Evolutionary conservation across 2,888 invertebrate genomes (phyloP), one percentile per base, ranked within the genome.

Genomic region (Philonicus albiceps): DNA sequence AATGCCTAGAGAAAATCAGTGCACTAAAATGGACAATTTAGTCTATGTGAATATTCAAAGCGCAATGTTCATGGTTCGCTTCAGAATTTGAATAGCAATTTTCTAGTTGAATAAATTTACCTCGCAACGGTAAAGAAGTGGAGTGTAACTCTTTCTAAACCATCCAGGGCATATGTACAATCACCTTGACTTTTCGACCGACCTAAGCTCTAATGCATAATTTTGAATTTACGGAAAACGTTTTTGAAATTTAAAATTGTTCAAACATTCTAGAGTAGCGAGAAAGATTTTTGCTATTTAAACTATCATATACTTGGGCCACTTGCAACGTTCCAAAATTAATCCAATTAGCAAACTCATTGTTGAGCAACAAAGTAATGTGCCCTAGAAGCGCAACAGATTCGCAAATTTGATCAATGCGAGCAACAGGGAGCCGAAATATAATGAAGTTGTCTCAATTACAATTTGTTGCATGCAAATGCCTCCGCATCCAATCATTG

Each of bases 391-490:
- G 64, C 64, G 22, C 64, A 22, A 64, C 64, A 64, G 27, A 64
- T 64, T 40, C 8, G 19, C 8, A 76, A 76, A 40, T 11, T 76
- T 11, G 30, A 74, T 30, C 34, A 34, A 34, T 13, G 13, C 27
- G 6, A 22, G 37, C 40, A 76, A 76, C 22, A 76, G 22, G 1
- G 64, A 64, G 22, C 27, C 64, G 27, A 22, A 22, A 22, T 11
- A 27, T 64, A 27, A 64, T 27, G 27, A 76, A 40, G 11, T 27
- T 43, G 11, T 22, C 37, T 22, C 27, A 13, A 78, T 49, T 78
- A 78, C 43, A 78, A 49, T 78, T 43, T 49, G 78, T 78, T 78
- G 43, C 49, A 78, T 78, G 78, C 78, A 78, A 78, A 78, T 78
- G 78, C 49, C 22, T 43, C 78, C 11, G 30, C 49, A 49, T 37